Evolutionary conservation across 2,888 invertebrate species (phyloP), one percentile per base, ranked within the genome.

Genomic region (Eupithecia pulchellata): DNA sequence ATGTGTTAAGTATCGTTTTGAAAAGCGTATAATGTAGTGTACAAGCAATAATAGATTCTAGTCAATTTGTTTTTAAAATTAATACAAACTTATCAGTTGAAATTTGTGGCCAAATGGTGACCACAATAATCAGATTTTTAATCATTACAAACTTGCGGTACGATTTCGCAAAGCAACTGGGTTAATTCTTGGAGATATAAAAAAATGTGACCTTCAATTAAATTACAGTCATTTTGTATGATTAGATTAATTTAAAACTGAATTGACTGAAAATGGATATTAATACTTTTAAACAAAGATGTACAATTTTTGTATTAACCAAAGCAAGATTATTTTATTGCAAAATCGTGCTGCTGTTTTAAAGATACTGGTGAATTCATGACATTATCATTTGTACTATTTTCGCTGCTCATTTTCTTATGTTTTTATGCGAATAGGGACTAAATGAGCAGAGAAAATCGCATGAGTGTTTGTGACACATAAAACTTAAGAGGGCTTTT

Each of bases 41-140:
- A 20, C 47, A 47, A 47, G 52, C 52, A 52, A 52, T 52, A 52
- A 25, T 52, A 25, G 3, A 52, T 11, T 52, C 52, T 52, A 52
- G 52, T 52, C 52, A 25, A 52, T 25, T 52, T 11, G 25, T 25
- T 13, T n/a, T 52, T 52, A 25, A 52, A 52, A 25, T 13, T 8
- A 52, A 52, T 25, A 25, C 2, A 2, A 11, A 20, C n/a, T 13
- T 13, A 47, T 47, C 9, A 9, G 11, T 52, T 52, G 25, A 25
- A 52, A 25, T 20, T 47, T 52, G 47, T 25, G 11, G 20, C 25
- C 11, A 47, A 52, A 52, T 2, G 4, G 25, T 25, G 47, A 52
- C 47, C 47, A 52, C 0, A 52, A 13, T 13, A 4, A 25, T 13
- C 47, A 52, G 20, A 13, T 25, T 52, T 47, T 25, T 20, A 8